These are phyloP conservation scores for Cheilosia pagana DNA, from an alignment of 2,888 invertebrate genomes.

Conservation along the genomic window DNA sequence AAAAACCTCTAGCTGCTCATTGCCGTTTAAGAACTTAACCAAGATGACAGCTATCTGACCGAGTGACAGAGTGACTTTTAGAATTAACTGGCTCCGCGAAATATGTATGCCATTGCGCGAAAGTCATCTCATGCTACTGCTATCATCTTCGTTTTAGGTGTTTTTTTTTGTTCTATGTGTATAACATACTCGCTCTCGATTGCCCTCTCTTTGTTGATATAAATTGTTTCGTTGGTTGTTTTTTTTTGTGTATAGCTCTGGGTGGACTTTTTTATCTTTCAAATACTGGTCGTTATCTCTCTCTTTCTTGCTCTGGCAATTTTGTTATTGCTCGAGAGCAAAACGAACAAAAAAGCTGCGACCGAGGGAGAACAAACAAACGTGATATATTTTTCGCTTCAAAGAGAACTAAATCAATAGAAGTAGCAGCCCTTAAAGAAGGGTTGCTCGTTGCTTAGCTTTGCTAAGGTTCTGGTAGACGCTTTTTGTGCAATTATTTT, in stretches of 20 bases:
- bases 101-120: constrained; percentile 24
- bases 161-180: background rate
- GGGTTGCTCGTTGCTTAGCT: background rate
- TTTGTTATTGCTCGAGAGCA: background rate
- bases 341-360: background rate
- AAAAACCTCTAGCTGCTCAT: background rate
- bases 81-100: constrained; percentile 18
- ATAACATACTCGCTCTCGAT: constrained; percentile 24
- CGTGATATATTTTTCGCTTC: background rate
- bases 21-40: background rate
- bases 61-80: constrained; percentile 33
- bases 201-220: constrained; percentile 4
- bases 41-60: constrained; percentile 31
- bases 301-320: background rate
- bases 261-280: constrained; percentile 16
- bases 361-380: constrained; percentile 1
- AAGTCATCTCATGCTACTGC: constrained; percentile 32
- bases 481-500: background rate
- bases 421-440: constrained; percentile 18
- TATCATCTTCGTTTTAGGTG: constrained; percentile 30
- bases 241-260: background rate
- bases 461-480: background rate
- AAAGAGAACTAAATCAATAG: constrained; percentile 21
- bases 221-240: background rate
- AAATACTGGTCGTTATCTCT: constrained; percentile 8